Evolutionary conservation across 2,888 invertebrate species (phyloP).

Genomic region (Fragum whitleyi): DNA sequence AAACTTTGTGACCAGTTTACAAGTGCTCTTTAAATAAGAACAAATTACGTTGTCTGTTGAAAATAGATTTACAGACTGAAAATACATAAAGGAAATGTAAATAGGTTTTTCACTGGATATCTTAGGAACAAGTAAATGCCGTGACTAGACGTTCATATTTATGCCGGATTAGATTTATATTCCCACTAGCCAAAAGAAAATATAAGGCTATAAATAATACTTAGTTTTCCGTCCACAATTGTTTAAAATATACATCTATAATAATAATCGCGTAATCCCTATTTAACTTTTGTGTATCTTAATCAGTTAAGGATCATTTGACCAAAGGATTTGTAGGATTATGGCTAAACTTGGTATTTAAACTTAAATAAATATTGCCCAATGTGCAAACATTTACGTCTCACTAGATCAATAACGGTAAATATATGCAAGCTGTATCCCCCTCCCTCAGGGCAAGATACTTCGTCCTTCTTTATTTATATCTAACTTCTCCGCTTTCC

Average conservation of each 20-base stretch:
- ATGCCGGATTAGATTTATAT: conserved; percentile 6
- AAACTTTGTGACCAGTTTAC: conserved; percentile 4
- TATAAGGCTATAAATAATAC: conserved; percentile 15
- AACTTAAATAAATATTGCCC: conserved; percentile 32
- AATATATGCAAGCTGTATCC: conserved; percentile 14
- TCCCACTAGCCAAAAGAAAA: conserved; percentile 8
- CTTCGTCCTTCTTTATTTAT: neutral
- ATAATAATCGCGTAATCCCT: conserved; percentile 8
- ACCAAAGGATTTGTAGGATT: conserved; percentile 34
- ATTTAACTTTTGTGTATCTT: conserved; percentile 44
- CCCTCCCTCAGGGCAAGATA: conserved; percentile 9
- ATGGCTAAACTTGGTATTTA: conserved; percentile 27
- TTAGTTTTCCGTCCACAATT: neutral
- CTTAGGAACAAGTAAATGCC: neutral
- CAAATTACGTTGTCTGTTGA: conserved; percentile 19
- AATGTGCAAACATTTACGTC: conserved; percentile 34
- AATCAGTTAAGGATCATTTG: conserved; percentile 37
- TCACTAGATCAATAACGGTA: conserved; percentile 21
- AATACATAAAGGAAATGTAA: conserved; percentile 16
- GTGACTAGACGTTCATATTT: conserved; percentile 19
- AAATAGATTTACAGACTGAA: conserved; percentile 17
- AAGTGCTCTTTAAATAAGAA: conserved; percentile 2
- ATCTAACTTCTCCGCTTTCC: neutral
- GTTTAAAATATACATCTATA: conserved; percentile 8
- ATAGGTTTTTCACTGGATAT: conserved; percentile 9